Percentiles rank a stretch among this genome's conserved stretches.
Conservation (phyloP, 2,888 invertebrate genomes). For the Phrixothrix hirtus region DNA sequence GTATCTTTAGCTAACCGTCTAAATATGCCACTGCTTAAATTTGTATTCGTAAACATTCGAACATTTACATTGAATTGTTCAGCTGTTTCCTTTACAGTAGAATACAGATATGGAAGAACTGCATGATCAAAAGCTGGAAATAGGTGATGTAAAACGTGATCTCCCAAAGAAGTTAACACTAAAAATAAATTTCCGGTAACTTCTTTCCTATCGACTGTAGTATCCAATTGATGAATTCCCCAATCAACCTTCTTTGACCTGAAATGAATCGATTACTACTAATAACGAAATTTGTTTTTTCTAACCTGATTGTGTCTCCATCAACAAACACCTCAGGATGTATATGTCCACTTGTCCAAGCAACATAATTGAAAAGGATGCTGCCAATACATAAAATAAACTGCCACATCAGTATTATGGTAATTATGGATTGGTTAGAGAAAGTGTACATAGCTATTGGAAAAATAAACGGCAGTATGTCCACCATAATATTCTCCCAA, state of each 20-base stretch:
- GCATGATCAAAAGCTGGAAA: constrained; percentile 81
- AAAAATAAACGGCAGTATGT: constrained; percentile 53
- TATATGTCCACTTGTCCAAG: constrained; percentile 77
- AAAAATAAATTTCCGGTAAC: constrained; percentile 68
- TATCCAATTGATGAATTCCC: constrained; percentile 77
- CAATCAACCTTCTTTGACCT: constrained; percentile 73
- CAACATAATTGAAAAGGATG: constrained; percentile 67
- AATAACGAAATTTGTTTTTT: too few species aligned
- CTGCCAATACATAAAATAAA: constrained; percentile 66
- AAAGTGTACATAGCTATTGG: constrained; percentile 56
- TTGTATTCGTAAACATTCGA: constrained; percentile 59
- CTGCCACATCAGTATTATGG: constrained; percentile 62
- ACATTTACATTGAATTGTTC: constrained; percentile 64
- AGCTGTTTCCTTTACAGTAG: constrained; percentile 65
- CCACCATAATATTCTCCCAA: too few species aligned
- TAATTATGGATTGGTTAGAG: constrained; percentile 43
- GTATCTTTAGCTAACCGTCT: constrained; percentile 60
- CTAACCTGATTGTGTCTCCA: constrained; percentile 73
- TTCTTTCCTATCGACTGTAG: constrained; percentile 72
- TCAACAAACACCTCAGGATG: constrained; percentile 81
- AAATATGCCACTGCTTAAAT: constrained; percentile 70
- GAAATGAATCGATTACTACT: too few species aligned
- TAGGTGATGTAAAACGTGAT: constrained; percentile 78
- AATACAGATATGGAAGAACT: constrained; percentile 67
- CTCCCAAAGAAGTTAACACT: constrained; percentile 73